Conservation (phyloP, 2,888 invertebrate species). For the Hirtodrosophila cameraria region DNA sequence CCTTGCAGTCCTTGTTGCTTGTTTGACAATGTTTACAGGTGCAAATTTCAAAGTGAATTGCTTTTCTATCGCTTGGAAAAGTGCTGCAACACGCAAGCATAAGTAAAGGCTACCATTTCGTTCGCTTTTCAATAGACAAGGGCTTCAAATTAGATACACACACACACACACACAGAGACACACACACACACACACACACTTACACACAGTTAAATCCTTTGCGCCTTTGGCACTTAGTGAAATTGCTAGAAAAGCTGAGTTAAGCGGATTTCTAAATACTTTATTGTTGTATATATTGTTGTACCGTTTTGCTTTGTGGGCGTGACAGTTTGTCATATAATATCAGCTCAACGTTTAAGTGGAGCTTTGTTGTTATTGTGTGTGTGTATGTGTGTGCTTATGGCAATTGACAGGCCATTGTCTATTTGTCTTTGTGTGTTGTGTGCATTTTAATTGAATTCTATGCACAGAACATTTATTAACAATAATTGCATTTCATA, state of each 20-base stretch:
- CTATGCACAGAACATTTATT: constrained; percentile 70
- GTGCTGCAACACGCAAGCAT: constrained; percentile 72
- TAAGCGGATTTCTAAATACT: constrained; percentile 58
- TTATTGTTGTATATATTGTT: constrained; percentile 30
- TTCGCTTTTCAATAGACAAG: constrained; percentile 28
- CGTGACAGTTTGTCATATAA: constrained; percentile 54
- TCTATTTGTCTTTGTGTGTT: constrained; percentile 21
- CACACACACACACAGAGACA: constrained; percentile 3
- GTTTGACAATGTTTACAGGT: constrained; percentile 79
- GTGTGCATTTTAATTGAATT: constrained; percentile 70
- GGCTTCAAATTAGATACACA: constrained; percentile 54
- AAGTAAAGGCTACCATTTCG: constrained; percentile 54
- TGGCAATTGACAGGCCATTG: constrained; percentile 69
- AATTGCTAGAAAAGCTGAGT: constrained; percentile 63
- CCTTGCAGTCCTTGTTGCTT: constrained; percentile 34
- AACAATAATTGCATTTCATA: constrained; percentile 77
- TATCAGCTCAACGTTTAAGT: constrained; percentile 53
- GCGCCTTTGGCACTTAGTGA: constrained; percentile 61
- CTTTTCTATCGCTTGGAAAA: constrained; percentile 79
- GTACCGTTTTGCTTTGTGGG: constrained; percentile 35
- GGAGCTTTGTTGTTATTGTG: constrained; percentile 32
- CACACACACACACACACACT: neutral
- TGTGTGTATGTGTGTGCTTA: constrained; percentile 10
- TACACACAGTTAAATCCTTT: constrained; percentile 34
- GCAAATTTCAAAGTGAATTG: constrained; percentile 81